phyloP scores from a whole-genome alignment of 2,888 invertebrate species.

The Hololepta plana region DNA sequence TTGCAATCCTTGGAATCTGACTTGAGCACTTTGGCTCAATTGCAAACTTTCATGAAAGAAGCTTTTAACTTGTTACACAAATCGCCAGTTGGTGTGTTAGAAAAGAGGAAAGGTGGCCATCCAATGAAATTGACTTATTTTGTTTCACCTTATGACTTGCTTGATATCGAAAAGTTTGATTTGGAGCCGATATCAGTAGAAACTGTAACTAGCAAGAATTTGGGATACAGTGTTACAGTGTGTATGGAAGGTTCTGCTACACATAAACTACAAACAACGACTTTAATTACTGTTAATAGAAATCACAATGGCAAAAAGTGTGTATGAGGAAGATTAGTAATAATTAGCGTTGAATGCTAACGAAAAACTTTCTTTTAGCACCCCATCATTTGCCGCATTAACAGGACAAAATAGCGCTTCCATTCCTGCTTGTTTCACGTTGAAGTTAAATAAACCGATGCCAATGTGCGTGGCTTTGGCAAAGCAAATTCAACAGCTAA shows the following conservation, averaged over 20 bases:
- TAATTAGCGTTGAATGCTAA: slow-evolving; percentile 3
- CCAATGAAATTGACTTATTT: slow-evolving; percentile 90
- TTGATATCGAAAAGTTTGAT: slow-evolving; percentile 56
- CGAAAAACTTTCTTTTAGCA: slow-evolving; percentile 27
- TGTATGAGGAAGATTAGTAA: not conserved
- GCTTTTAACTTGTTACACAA: slow-evolving; percentile 63
- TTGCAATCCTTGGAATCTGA: slow-evolving; percentile 84
- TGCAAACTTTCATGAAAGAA: slow-evolving; percentile 55
- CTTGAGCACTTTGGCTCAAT: slow-evolving; percentile 59
- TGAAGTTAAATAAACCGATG: slow-evolving; percentile 63
- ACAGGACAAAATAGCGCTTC: slow-evolving; percentile 73
- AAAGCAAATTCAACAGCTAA: slow-evolving; percentile 40
- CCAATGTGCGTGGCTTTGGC: slow-evolving; percentile 69
- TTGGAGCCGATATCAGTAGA: slow-evolving; percentile 61
- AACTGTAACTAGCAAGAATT: slow-evolving; percentile 42
- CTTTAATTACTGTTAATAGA: slow-evolving; percentile 50
- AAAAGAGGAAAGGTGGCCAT: slow-evolving; percentile 71
- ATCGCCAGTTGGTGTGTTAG: slow-evolving; percentile 74
- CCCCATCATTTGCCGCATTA: slow-evolving; percentile 64
- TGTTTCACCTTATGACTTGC: slow-evolving; percentile 79
- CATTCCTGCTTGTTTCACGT: slow-evolving; percentile 78
- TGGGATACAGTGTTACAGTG: slow-evolving; percentile 78
- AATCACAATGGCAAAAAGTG: slow-evolving; percentile 59
- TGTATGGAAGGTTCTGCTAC: slow-evolving; percentile 75
- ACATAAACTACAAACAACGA: slow-evolving; percentile 63